These are phyloP conservation scores for Sialia sialis DNA, from an alignment of 2,113 vertebrate species.

Conservation along the genomic window DNA sequence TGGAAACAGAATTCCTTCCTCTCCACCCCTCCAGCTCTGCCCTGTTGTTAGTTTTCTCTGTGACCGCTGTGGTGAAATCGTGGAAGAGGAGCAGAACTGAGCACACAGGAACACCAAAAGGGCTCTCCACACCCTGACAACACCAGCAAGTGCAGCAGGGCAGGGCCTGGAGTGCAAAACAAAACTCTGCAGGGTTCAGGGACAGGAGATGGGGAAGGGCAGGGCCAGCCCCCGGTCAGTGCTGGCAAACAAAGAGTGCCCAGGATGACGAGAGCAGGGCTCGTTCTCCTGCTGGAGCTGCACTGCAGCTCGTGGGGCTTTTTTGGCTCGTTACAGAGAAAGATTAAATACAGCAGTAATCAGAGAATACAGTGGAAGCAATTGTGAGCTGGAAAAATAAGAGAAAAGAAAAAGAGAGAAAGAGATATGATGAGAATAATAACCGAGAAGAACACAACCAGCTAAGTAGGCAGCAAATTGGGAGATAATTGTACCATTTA, in stretches of 20 bases:
- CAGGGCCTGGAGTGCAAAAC: no score
- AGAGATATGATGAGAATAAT: neutral
- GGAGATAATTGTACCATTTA: neutral
- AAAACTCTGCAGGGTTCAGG: neutral
- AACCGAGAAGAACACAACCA: neutral
- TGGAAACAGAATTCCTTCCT: neutral
- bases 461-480: neutral
- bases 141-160: fast-evolving
- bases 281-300: neutral
- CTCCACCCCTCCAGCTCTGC: fast-evolving
- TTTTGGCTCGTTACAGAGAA: neutral
- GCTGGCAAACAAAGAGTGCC: neutral
- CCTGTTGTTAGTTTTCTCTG: neutral
- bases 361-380: neutral
- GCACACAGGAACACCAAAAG: fast-evolving
- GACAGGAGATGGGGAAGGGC: neutral
- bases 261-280: neutral
- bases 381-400: neutral
- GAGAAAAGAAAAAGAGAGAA: neutral
- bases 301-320: neutral
- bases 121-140: no score
- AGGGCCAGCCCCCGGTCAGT: fast-evolving
- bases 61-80: fast-evolving
- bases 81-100: neutral
- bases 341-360: neutral